Conservation (phyloP, 2,797 vertebrate species). For the Micromesistius poutassou region DNA sequence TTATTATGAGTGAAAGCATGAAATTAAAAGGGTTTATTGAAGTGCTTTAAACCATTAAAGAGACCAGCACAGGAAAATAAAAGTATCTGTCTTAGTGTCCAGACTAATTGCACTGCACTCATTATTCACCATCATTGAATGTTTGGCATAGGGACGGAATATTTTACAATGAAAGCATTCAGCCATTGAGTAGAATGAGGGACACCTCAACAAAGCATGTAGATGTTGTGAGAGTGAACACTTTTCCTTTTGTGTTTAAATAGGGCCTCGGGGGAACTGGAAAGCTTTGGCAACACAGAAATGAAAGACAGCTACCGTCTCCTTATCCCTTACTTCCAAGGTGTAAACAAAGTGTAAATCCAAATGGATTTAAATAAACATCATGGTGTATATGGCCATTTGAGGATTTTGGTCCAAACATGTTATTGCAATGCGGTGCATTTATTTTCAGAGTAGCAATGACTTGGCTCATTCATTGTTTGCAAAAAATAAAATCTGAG, state of each 20-base stretch:
- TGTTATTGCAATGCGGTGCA: not conserved
- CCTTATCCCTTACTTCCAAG: not conserved
- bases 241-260: not conserved
- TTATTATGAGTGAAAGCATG: not conserved
- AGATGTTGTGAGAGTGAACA: not conserved
- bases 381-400: not conserved
- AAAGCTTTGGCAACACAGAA: not conserved
- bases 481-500: not conserved
- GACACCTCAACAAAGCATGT: not conserved
- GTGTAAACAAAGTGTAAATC: not conserved
- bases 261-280: not conserved
- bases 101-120: constrained; percentile 2
- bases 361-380: not conserved
- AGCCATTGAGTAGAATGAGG: not conserved
- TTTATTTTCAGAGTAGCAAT: not conserved
- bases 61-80: not conserved
- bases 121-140: not conserved
- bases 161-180: not conserved
- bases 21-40: not conserved
- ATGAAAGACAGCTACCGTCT: not conserved
- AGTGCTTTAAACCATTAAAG: not conserved
- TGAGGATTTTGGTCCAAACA: not conserved
- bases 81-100: not conserved
- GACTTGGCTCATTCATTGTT: not conserved
- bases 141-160: not conserved